A percentile compares a stretch with the other conserved stretches of the same genome.
These are phyloP conservation scores for Emydocephalus ijimae DNA, from an alignment of 2,113 vertebrate species.

Conservation along the genomic window DNA sequence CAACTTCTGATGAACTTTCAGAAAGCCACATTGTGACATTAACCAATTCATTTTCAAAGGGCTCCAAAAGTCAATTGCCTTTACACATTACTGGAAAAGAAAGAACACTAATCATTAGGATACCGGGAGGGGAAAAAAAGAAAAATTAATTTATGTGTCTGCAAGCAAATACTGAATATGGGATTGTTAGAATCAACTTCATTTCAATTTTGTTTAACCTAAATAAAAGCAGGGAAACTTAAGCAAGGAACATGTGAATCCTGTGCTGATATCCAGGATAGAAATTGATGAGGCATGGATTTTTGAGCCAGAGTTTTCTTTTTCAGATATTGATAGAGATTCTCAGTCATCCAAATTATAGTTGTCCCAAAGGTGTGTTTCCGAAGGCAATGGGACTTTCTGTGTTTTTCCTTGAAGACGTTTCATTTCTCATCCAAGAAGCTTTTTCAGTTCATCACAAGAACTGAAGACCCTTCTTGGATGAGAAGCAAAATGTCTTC, in stretches of 20 bases:
- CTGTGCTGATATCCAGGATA: not conserved
- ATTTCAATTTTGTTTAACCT: not conserved
- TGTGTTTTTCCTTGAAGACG: not conserved
- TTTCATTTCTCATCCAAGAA: not conserved
- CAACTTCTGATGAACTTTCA: not conserved
- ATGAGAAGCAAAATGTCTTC: not conserved
- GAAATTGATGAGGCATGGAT: not conserved
- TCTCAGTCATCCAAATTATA: not conserved
- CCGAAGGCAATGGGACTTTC: not conserved
- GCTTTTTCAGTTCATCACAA: not conserved
- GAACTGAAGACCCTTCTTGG: not conserved
- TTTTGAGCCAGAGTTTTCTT: not conserved
- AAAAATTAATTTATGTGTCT: not conserved
- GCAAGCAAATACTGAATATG: not conserved
- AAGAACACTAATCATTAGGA: not conserved
- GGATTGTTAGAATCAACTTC: not conserved
- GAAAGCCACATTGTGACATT: not conserved
- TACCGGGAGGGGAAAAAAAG: rapidly evolving
- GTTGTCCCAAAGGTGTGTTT: not conserved
- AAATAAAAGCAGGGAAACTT: not conserved
- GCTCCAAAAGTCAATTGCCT: not conserved
- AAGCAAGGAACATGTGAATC: not conserved
- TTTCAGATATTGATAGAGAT: not conserved
- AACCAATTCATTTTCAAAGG: not conserved
- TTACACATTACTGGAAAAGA: not conserved